phyloP scores from a whole-genome alignment of 2,113 vertebrate species.

The Synchiropus splendidus region DNA sequence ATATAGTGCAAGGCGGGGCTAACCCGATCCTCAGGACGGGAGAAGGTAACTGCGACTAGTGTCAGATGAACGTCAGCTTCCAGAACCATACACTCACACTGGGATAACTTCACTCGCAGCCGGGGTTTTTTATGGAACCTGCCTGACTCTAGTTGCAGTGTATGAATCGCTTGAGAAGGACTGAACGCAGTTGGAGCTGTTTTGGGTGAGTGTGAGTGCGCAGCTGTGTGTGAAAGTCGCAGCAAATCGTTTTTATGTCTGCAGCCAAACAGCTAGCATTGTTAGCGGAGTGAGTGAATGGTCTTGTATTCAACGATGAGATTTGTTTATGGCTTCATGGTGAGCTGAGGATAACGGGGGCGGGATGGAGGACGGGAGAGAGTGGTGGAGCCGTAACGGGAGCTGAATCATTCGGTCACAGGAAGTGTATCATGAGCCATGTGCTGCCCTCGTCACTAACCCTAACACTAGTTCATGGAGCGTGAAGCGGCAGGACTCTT shows the following conservation, averaged over 20 bases:
- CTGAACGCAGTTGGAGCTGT: not conserved
- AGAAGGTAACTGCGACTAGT: slow-evolving; percentile 42
- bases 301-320: too few species aligned
- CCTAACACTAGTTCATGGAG: not conserved
- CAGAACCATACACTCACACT: not conserved
- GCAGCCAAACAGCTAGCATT: not conserved
- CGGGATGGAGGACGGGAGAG: slow-evolving; percentile 41
- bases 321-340: not conserved
- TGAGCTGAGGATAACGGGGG: slow-evolving; percentile 30
- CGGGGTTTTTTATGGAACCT: slow-evolving; percentile 9
- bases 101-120: slow-evolving; percentile 11
- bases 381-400: slow-evolving; percentile 1
- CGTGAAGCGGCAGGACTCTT: not conserved
- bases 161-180: too few species aligned
- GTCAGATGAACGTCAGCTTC: slow-evolving; percentile 35
- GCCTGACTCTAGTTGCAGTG: too few species aligned
- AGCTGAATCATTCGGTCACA: slow-evolving; percentile 10
- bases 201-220: slow-evolving; percentile 51
- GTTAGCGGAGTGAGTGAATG: not conserved
- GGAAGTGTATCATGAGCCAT: slow-evolving; percentile 10
- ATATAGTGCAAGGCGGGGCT: slow-evolving; percentile 37
- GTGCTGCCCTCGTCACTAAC: not conserved
- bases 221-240: slow-evolving; percentile 25
- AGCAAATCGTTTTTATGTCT: slow-evolving; percentile 8
- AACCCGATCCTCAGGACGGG: slow-evolving; percentile 38